phyloP scores from a whole-genome alignment of 2,888 invertebrate species.

The Rhingia rostrata region DNA sequence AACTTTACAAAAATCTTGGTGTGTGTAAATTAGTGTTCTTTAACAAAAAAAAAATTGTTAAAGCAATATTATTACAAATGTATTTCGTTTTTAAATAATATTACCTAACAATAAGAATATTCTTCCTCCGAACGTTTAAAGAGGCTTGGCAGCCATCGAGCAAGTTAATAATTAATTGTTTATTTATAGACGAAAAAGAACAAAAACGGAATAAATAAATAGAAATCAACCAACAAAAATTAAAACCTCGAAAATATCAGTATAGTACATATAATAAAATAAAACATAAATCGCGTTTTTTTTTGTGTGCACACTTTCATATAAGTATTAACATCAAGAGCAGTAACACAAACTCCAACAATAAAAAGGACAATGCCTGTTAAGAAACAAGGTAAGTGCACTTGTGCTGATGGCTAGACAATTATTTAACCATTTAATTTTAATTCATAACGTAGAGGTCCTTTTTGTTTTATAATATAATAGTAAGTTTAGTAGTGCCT shows the following conservation, averaged over 20 bases:
- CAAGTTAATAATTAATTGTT: slow-evolving; percentile 67
- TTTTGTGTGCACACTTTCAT: slow-evolving; percentile 54
- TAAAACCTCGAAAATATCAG: slow-evolving; percentile 34
- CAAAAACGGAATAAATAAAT: slow-evolving; percentile 39
- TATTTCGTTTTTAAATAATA: slow-evolving; percentile 57
- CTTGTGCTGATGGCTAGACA: slow-evolving; percentile 49
- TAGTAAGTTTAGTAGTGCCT: background rate
- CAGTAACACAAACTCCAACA: slow-evolving; percentile 33
- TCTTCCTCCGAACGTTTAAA: slow-evolving; percentile 36
- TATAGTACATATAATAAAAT: slow-evolving; percentile 54
- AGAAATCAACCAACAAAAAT: slow-evolving; percentile 37
- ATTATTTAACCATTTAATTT: slow-evolving; percentile 64
- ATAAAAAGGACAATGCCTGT: slow-evolving; percentile 82
- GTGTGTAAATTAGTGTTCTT: slow-evolving; percentile 32
- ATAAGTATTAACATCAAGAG: slow-evolving; percentile 44
- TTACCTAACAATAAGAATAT: slow-evolving; percentile 54
- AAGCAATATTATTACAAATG: slow-evolving; percentile 42
- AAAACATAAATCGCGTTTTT: slow-evolving; percentile 63
- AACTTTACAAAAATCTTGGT: slow-evolving; percentile 1
- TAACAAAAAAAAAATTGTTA: slow-evolving; percentile 29
- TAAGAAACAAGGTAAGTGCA: slow-evolving; percentile 77
- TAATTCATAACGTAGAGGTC: slow-evolving; percentile 32
- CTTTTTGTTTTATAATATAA: slow-evolving; percentile 4
- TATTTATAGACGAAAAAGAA: slow-evolving; percentile 61
- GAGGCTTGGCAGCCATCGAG: slow-evolving; percentile 25